Conservation (phyloP, 2,797 vertebrate species). For the Phrynocephalus forsythii region DNA sequence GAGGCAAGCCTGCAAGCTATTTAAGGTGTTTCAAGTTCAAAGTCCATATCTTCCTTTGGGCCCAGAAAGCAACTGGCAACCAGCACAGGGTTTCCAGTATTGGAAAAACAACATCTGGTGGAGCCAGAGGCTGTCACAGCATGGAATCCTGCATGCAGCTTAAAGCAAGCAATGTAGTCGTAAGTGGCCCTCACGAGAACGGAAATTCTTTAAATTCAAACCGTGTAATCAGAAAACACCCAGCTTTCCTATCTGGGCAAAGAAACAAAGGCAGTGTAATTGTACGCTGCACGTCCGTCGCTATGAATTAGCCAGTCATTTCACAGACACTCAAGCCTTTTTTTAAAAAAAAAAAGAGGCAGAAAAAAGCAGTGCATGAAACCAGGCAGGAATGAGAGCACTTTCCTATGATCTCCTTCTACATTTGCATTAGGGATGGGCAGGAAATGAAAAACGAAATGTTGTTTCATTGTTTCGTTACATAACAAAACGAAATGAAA, state of each 20-base stretch:
- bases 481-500: too few relatives aligned
- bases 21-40: too few relatives aligned
- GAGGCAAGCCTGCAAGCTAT: too few relatives aligned
- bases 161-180: conserved; percentile 28
- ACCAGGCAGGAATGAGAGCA: background rate
- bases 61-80: too few relatives aligned
- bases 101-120: too few relatives aligned
- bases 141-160: background rate
- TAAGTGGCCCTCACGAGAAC: conserved; percentile 58
- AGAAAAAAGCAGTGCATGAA: conserved; percentile 19
- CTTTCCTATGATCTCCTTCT: background rate
- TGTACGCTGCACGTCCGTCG: conserved; percentile 50
- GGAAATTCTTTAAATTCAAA: conserved; percentile 56
- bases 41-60: too few relatives aligned
- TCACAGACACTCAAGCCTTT: background rate
- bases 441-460: too few relatives aligned
- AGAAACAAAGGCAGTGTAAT: conserved; percentile 59
- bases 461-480: too few relatives aligned
- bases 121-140: background rate
- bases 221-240: conserved; percentile 62
- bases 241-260: conserved; percentile 61
- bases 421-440: background rate
- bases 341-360: too few relatives aligned
- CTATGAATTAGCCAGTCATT: conserved; percentile 50
- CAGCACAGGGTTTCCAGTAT: too few relatives aligned